A percentile compares a stretch with the other conserved stretches of the same genome.
Conservation (phyloP, 2,113 vertebrate species). For the Gallinago undulata region DNA sequence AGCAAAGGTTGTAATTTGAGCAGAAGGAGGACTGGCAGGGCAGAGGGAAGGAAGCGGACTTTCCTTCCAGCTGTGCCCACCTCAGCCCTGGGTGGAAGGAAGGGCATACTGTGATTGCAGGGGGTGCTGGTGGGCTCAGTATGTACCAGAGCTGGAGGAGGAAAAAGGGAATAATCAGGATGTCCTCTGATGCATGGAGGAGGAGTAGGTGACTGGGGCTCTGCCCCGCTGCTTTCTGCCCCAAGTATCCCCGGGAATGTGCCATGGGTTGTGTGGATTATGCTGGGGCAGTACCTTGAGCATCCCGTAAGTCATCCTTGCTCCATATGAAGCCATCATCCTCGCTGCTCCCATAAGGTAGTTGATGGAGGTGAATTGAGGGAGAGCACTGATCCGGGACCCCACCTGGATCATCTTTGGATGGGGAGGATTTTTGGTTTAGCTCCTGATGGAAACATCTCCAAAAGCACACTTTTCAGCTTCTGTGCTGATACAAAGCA, state of each 20-base stretch:
- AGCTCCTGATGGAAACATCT: neutral
- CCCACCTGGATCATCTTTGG: neutral
- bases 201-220: neutral
- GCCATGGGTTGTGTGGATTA: neutral
- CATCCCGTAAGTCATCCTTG: neutral
- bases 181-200: neutral
- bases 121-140: neutral
- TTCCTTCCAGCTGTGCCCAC: neutral
- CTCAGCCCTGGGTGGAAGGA: accelerated
- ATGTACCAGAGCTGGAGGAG: neutral
- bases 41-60: neutral
- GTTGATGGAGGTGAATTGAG: neutral
- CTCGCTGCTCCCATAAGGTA: neutral
- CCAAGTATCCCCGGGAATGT: accelerated
- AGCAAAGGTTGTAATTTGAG: neutral
- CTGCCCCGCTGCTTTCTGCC: neutral
- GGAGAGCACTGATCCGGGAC: neutral
- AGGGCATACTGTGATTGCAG: neutral
- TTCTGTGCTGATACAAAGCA: neutral
- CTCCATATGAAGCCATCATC: neutral
- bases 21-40: neutral
- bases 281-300: neutral
- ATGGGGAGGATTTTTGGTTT: neutral
- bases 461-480: neutral
- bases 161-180: neutral